phyloP scores from a whole-genome alignment of 2,797 vertebrate genomes.

The Pampus argenteus region DNA sequence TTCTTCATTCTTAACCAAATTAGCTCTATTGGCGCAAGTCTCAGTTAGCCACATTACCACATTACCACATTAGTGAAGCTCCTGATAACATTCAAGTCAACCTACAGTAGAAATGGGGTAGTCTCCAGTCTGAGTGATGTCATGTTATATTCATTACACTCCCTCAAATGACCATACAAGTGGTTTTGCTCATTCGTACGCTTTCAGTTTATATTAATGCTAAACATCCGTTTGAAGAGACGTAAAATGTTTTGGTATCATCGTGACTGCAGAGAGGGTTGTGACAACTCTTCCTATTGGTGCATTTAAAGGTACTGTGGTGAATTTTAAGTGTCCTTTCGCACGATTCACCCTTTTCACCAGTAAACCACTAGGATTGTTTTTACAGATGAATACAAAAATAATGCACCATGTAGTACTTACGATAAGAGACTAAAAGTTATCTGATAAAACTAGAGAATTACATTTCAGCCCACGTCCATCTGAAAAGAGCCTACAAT shows the following conservation, averaged over 20 bases:
- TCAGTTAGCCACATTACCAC: neutral
- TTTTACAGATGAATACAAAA: too few relatives aligned
- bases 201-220: too few relatives aligned
- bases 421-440: neutral
- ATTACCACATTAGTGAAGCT: neutral
- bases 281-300: neutral
- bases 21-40: neutral
- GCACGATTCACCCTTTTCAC: neutral
- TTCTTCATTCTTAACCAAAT: slow-evolving; percentile 4
- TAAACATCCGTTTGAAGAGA: too few relatives aligned
- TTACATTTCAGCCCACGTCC: neutral
- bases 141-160: too few relatives aligned
- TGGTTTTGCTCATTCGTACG: too few relatives aligned
- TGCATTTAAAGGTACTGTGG: neutral
- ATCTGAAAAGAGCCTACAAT: neutral
- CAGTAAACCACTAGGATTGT: too few relatives aligned
- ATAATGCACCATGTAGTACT: too few relatives aligned
- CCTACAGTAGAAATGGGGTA: too few relatives aligned
- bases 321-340: slow-evolving; percentile 6
- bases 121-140: too few relatives aligned
- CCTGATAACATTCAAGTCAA: neutral
- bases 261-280: neutral
- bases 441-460: neutral
- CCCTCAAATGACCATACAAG: too few relatives aligned
- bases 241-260: too few relatives aligned